phyloP scores from a whole-genome alignment of 1,140 invertebrate species.

The Halictus rubicundus region DNA sequence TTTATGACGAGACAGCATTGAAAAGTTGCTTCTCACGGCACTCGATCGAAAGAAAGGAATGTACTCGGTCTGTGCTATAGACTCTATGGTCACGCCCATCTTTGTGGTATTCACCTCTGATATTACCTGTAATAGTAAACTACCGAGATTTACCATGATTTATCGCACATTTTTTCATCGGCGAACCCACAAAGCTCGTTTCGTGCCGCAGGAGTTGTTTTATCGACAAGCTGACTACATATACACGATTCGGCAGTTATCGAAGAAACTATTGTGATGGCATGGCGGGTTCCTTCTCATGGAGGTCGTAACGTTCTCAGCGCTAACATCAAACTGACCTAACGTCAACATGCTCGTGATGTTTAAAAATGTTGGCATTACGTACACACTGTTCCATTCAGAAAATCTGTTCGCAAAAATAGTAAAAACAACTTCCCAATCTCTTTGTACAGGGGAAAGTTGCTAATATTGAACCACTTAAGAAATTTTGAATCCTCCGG shows the following conservation, averaged over 20 bases:
- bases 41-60: conserved; percentile 33
- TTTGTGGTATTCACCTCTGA: conserved; percentile 39
- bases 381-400: too few relatives aligned
- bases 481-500: too few relatives aligned
- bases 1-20: conserved; percentile 23
- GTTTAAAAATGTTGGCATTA: neutral
- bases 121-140: conserved; percentile 28
- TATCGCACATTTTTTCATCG: conserved; percentile 14
- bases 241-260: neutral
- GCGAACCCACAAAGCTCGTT: conserved; percentile 14
- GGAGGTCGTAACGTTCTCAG: neutral
- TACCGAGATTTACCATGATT: conserved; percentile 29
- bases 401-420: too few relatives aligned
- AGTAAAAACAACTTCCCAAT: too few relatives aligned
- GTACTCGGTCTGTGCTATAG: conserved; percentile 33
- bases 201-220: neutral
- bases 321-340: neutral
- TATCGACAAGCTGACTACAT: neutral
- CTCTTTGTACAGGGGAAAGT: too few relatives aligned
- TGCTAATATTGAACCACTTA: too few relatives aligned
- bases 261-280: neutral
- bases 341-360: neutral
- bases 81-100: conserved; percentile 44
- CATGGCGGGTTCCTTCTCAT: neutral
- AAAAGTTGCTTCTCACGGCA: conserved; percentile 49